These are phyloP conservation scores for Nomada hirtipes DNA, from an alignment of 2,888 invertebrate species.

Conservation along the genomic window DNA sequence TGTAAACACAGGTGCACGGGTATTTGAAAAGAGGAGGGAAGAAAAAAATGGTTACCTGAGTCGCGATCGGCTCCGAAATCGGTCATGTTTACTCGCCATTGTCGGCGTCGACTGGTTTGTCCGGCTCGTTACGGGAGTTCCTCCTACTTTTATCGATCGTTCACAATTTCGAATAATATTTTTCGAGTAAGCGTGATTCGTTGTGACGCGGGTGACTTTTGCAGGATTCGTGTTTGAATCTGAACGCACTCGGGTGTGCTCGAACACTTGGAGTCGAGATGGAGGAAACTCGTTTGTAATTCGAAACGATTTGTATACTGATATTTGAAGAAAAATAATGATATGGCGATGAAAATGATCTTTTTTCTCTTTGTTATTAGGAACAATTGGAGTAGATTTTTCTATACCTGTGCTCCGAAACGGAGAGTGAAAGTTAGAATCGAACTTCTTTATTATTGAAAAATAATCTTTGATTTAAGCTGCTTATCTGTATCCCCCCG, in stretches of 20 bases:
- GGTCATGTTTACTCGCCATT: slow-evolving; percentile 66
- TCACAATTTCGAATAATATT: slow-evolving; percentile 39
- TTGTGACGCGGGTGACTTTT: background rate
- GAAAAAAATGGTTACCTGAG: slow-evolving; percentile 61
- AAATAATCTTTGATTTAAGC: background rate
- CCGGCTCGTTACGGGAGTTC: slow-evolving; percentile 53
- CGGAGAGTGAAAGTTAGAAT: no score
- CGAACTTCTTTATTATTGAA: background rate
- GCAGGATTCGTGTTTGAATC: background rate
- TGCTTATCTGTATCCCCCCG: background rate
- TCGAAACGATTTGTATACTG: background rate
- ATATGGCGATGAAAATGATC: background rate
- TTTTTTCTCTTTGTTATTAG: background rate
- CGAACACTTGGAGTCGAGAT: background rate
- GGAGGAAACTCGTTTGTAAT: background rate
- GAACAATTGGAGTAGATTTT: no score
- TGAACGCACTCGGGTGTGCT: background rate
- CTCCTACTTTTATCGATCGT: slow-evolving; percentile 41
- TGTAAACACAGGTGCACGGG: slow-evolving; percentile 77
- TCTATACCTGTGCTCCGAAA: no score
- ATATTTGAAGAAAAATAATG: background rate
- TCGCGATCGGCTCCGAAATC: slow-evolving; percentile 57
- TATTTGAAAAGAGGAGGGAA: slow-evolving; percentile 16
- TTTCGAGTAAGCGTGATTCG: slow-evolving; percentile 1
- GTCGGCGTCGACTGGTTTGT: slow-evolving; percentile 59